phyloP scores from a whole-genome alignment of 2,888 invertebrate genomes.

The Cataglyphis altisquamis region DNA sequence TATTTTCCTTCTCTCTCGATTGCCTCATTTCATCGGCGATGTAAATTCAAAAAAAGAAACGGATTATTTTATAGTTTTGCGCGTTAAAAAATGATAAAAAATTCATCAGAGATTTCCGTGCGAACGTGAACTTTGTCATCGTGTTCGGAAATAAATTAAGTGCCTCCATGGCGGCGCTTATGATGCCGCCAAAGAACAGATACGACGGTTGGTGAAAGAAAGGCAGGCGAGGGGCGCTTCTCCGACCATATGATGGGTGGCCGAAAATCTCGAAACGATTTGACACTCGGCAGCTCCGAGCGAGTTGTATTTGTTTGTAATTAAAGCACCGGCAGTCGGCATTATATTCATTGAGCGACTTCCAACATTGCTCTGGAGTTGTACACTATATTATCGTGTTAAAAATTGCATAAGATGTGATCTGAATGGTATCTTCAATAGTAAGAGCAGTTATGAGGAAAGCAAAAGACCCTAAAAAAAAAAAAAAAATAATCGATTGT shows the following conservation, averaged over 20 bases:
- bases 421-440: too few relatives aligned
- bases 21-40: slow-evolving; percentile 15
- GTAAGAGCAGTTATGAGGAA: too few relatives aligned
- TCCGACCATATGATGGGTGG: slow-evolving; percentile 60
- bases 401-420: too few relatives aligned
- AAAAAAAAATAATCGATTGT: neutral
- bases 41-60: slow-evolving; percentile 11
- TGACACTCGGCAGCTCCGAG: slow-evolving; percentile 66
- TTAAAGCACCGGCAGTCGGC: slow-evolving; percentile 74
- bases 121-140: slow-evolving; percentile 18
- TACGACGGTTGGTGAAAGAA: slow-evolving; percentile 51
- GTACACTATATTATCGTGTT: too few relatives aligned
- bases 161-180: slow-evolving; percentile 46
- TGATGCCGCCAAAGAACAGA: slow-evolving; percentile 47
- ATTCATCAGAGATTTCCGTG: neutral
- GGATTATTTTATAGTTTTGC: neutral
- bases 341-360: too few relatives aligned
- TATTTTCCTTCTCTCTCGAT: neutral
- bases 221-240: slow-evolving; percentile 37
- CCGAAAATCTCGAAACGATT: slow-evolving; percentile 60
- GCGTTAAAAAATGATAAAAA: slow-evolving; percentile 17
- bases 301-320: slow-evolving; percentile 82
- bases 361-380: too few relatives aligned
- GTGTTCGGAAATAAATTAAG: slow-evolving; percentile 9
- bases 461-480: too few relatives aligned